Percentiles rank a stretch among this genome's conserved stretches.
phyloP scores from a whole-genome alignment of 37 sponge, comb jelly and placozoan genomes.

The Corticium candelabrum region DNA sequence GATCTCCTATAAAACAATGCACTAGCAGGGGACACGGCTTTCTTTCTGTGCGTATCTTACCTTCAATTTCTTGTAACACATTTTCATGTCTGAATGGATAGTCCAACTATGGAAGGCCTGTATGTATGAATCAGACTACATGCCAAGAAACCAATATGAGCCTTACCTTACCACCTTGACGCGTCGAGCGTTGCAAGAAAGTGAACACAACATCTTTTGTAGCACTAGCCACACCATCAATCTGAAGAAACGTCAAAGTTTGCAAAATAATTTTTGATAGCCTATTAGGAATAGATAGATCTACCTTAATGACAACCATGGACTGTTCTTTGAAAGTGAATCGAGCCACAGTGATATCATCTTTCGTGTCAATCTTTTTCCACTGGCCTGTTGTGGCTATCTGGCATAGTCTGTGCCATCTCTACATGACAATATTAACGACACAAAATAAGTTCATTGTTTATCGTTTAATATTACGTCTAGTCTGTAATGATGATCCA shows the following conservation, averaged over 20 bases:
- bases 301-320: not conserved
- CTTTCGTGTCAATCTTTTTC: conserved; percentile 46
- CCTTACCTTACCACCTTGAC: conserved; percentile 69
- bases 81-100: conserved; percentile 71
- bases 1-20: no score
- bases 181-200: conserved; percentile 56
- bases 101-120: conserved; percentile 38
- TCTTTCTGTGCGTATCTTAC: no score
- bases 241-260: not conserved
- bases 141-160: no score
- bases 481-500: no score
- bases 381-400: conserved; percentile 24
- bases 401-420: conserved; percentile 48
- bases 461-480: no score
- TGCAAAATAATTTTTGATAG: no score
- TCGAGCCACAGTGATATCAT: conserved; percentile 61
- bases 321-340: conserved; percentile 12
- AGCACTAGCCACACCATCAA: conserved; percentile 48
- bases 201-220: conserved; percentile 35
- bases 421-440: no score
- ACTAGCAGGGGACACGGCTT: no score
- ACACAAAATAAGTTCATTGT: no score
- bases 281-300: not conserved
- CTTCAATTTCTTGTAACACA: conserved; percentile 37
- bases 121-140: not conserved